Percentiles rank a stretch among this genome's conserved stretches.
phyloP scores from a whole-genome alignment of 2,113 vertebrate species.

The Caracal caracal region DNA sequence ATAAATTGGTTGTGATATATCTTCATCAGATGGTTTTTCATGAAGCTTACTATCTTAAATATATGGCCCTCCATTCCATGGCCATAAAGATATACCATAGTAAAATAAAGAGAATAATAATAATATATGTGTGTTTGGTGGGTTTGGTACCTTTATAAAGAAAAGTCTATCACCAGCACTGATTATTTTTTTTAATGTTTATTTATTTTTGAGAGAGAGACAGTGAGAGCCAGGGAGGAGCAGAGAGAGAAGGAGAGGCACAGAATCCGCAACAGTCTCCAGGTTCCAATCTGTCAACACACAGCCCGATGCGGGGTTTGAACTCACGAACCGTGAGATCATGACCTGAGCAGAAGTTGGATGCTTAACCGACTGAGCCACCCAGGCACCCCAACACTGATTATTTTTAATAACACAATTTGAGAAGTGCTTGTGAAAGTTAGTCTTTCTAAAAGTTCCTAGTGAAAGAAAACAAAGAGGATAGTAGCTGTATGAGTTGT shows the following conservation, averaged over 20 bases:
- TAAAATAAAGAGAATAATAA: slow-evolving; percentile 16
- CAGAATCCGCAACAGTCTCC: no score
- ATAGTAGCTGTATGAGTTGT: neutral
- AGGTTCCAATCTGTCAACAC: no score
- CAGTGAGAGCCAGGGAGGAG: no score
- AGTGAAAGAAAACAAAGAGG: neutral
- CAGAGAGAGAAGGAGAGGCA: no score
- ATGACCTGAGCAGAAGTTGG: no score
- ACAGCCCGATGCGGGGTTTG: no score
- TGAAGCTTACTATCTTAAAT: neutral
- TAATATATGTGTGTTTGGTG: neutral
- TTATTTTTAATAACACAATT: slow-evolving; percentile 53
- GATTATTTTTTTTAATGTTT: slow-evolving; percentile 38
- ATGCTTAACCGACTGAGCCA: no score
- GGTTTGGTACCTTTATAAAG: neutral
- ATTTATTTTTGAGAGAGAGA: no score
- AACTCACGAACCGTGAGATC: no score
- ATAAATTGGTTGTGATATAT: neutral
- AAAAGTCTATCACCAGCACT: neutral
- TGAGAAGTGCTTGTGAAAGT: neutral
- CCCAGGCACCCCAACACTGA: neutral
- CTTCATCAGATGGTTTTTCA: neutral
- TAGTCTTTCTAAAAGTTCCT: slow-evolving; percentile 40
- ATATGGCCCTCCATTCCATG: neutral
- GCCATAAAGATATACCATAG: neutral